Evolutionary conservation across 2,113 vertebrate genomes (phyloP), one percentile per base, ranked within the genome.

Genomic region (Cheilinus undulatus): DNA sequence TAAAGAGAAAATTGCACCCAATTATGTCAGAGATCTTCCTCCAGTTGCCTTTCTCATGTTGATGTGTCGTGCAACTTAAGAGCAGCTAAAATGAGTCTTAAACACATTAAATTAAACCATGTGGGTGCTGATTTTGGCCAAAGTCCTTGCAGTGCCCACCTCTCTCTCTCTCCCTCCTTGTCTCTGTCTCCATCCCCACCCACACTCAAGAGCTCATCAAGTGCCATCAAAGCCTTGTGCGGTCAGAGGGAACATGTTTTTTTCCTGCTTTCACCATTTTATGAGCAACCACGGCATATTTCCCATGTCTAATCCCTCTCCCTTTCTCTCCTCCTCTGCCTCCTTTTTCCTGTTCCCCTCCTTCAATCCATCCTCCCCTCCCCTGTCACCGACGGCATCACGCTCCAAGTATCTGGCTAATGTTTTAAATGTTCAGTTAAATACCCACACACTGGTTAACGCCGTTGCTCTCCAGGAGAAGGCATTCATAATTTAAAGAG

Each of bases 351-450:
- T 69, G 26, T 40, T 69, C 60, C 68, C 51, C 60, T 54, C 26
- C 22, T 65, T 56, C 51, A 45, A 60, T 75, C 69, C 11, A 34
- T 82, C 69, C 82, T 34, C 32, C 32, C 32, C 32, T 72, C 66
- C 69, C 76, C 69, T 48, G 64, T 72, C 64, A 53, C 56, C 34
- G 61, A 70, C 40, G 71, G 75, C 71, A 26, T 23, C 59, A 42
- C 26, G 22, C 69, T 76, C 74, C 69, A 62, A 71, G 63, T 69
- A 60, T 78, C 82, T 81, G 76, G 71, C 63, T 73, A 74, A 81
- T 84, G 73, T 75, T 76, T 83, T 74, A 86, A 82, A 81, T 69
- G 69, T 66, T 71, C 49, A 52, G 78, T 84, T 83, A 80, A 84
- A 90, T 76, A 83, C 66, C 30, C 15, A 5, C n/a, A 49, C 60